Percentiles rank a stretch among this genome's conserved stretches.
Evolutionary conservation across 2,888 invertebrate species (phyloP).

Genomic region (Leucania comma): DNA sequence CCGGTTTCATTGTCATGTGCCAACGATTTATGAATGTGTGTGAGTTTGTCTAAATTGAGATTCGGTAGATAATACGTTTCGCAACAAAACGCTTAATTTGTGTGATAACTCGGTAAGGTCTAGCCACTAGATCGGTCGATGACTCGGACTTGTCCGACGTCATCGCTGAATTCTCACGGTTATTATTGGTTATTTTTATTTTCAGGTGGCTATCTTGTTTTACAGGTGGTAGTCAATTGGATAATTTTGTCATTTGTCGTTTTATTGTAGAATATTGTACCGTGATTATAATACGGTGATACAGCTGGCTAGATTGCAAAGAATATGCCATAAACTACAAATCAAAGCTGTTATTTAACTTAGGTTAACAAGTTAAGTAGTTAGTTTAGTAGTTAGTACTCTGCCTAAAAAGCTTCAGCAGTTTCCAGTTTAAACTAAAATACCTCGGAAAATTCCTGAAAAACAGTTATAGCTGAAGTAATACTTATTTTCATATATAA

Average conservation of each 20-base stretch:
- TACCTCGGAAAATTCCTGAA: too few relatives aligned
- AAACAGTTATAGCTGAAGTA: too few relatives aligned
- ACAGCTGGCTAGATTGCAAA: background rate
- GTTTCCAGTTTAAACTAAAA: too few relatives aligned
- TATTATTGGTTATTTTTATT: slow-evolving; percentile 31
- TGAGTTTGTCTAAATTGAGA: slow-evolving; percentile 73
- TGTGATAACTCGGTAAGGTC: slow-evolving; percentile 56
- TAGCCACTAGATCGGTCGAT: slow-evolving; percentile 63
- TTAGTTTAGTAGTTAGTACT: too few relatives aligned
- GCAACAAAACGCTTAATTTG: slow-evolving; percentile 72
- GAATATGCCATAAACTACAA: background rate
- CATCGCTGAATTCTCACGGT: slow-evolving; percentile 52
- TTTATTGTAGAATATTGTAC: background rate
- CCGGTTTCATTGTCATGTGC: slow-evolving; percentile 83
- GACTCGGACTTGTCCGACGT: slow-evolving; percentile 46
- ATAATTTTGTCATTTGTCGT: slow-evolving; percentile 34
- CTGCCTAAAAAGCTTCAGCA: too few relatives aligned
- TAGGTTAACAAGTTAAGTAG: too few relatives aligned
- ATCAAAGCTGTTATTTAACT: too few relatives aligned
- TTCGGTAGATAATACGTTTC: slow-evolving; percentile 78
- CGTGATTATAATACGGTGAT: background rate
- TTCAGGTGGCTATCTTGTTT: slow-evolving; percentile 21
- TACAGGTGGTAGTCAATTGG: slow-evolving; percentile 29
- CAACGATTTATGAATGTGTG: slow-evolving; percentile 77
- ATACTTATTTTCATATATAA: too few relatives aligned